phyloP scores from a whole-genome alignment of 2,888 invertebrate species.

The Cheilosia scutellata region DNA sequence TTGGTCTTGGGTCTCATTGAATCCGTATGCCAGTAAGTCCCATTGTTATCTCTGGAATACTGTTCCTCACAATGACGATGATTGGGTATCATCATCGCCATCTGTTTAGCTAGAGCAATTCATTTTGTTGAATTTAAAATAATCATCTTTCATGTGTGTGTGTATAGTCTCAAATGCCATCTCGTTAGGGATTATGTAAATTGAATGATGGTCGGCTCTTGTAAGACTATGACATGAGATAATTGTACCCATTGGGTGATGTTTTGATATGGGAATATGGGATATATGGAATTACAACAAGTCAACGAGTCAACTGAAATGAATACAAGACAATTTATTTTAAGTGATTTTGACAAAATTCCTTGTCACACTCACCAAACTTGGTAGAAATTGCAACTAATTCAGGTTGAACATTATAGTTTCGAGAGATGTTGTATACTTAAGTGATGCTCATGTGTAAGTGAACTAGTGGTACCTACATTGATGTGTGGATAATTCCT shows the following conservation, averaged over 20 bases:
- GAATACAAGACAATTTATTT: constrained; percentile 27
- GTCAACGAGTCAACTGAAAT: constrained; percentile 37
- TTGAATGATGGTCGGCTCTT: constrained; percentile 40
- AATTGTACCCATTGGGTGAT: constrained; percentile 18
- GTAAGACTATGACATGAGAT: constrained; percentile 33
- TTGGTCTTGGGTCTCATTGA: neutral
- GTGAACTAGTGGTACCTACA: neutral
- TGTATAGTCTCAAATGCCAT: constrained; percentile 18
- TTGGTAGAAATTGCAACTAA: neutral
- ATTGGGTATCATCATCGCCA: constrained; percentile 46
- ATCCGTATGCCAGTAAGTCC: neutral
- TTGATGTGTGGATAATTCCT: neutral
- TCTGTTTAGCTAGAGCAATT: constrained; percentile 42
- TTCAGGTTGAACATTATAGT: constrained; percentile 1
- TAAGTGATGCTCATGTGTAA: neutral
- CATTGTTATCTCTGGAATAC: neutral
- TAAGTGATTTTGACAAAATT: constrained; percentile 30
- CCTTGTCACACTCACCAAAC: neutral
- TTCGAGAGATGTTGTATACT: neutral
- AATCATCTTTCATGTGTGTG: constrained; percentile 33
- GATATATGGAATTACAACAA: constrained; percentile 16
- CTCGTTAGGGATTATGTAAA: constrained; percentile 44
- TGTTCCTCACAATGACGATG: constrained; percentile 16
- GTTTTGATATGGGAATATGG: constrained; percentile 20
- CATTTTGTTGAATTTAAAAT: constrained; percentile 64